phyloP scores from a whole-genome alignment of 1,140 invertebrate species.

The Drosophila truncata region DNA sequence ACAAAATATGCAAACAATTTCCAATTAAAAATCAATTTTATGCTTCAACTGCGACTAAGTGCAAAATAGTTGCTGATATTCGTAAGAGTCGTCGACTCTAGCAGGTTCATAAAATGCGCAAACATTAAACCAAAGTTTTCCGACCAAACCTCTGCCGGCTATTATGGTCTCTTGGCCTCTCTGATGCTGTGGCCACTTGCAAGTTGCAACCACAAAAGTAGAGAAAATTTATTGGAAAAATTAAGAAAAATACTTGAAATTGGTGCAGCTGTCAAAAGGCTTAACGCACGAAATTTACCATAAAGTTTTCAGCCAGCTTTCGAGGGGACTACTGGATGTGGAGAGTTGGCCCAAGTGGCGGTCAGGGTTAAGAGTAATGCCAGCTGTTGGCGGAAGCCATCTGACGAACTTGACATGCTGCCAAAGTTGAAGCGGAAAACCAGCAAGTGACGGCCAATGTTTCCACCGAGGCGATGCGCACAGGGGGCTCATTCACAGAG shows the following conservation, averaged over 20 bases:
- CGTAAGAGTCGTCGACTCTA: conserved; percentile 15
- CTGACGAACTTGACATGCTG: conserved; percentile 65
- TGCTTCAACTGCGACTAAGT: conserved; percentile 80
- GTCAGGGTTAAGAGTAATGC: conserved; percentile 54
- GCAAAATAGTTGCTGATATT: conserved; percentile 65
- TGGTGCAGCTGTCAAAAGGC: conserved; percentile 67
- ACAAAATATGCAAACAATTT: conserved; percentile 82
- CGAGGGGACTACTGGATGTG: not conserved
- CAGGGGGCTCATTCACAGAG: conserved; percentile 13
- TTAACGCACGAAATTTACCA: conserved; percentile 59
- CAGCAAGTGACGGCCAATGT: conserved; percentile 49
- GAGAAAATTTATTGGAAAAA: conserved; percentile 52
- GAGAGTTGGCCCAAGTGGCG: conserved; percentile 10
- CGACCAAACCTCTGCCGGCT: conserved; percentile 3
- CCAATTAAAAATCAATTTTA: conserved; percentile 84
- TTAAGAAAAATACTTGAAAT: conserved; percentile 54
- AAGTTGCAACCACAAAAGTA: conserved; percentile 33
- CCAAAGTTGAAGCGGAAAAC: conserved; percentile 70
- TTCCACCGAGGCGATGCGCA: conserved; percentile 3
- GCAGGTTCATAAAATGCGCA: conserved; percentile 52
- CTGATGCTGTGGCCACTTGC: conserved; percentile 32
- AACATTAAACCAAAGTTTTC: conserved; percentile 57
- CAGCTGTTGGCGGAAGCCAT: conserved; percentile 67
- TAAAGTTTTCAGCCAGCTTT: conserved; percentile 38
- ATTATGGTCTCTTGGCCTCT: conserved; percentile 17